phyloP scores from a whole-genome alignment of 2,113 vertebrate genomes.

The Macquaria ambigua region DNA sequence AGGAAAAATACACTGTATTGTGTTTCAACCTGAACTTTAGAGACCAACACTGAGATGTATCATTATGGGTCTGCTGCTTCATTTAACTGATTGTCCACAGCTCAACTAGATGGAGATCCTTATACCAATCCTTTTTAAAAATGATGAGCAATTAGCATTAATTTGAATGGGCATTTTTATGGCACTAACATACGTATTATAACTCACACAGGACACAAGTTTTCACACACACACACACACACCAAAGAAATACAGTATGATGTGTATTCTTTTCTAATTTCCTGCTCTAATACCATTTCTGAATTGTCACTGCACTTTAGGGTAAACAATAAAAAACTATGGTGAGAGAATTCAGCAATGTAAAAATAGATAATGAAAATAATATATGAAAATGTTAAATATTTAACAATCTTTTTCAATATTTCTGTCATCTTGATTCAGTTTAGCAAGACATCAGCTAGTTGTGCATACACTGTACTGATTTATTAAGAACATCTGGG shows the following conservation, averaged over 20 bases:
- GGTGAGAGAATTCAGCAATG: background rate
- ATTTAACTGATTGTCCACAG: slow-evolving; percentile 79
- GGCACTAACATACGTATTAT: slow-evolving; percentile 37
- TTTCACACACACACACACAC: slow-evolving; percentile 4
- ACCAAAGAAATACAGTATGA: slow-evolving; percentile 3
- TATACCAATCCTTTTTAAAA: background rate
- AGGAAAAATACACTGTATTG: background rate
- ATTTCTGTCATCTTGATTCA: background rate
- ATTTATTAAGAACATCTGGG: slow-evolving; percentile 22
- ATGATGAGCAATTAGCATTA: background rate
- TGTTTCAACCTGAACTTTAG: slow-evolving; percentile 17
- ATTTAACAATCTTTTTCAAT: background rate
- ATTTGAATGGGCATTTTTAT: background rate
- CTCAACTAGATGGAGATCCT: slow-evolving; percentile 30
- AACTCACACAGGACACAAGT: slow-evolving; percentile 14
- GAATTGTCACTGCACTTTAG: background rate
- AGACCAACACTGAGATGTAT: slow-evolving; percentile 17
- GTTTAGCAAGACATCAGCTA: slow-evolving; percentile 18
- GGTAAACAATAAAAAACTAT: slow-evolving; percentile 20
- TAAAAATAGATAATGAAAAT: slow-evolving; percentile 37
- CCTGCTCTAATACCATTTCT: background rate
- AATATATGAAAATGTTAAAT: slow-evolving; percentile 18
- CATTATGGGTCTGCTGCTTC: slow-evolving; percentile 14
- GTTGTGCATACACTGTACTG: slow-evolving; percentile 30
- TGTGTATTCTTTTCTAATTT: background rate